Evolutionary conservation across 2,888 invertebrate genomes (phyloP).

Genomic region (Vesta saturnalis): DNA sequence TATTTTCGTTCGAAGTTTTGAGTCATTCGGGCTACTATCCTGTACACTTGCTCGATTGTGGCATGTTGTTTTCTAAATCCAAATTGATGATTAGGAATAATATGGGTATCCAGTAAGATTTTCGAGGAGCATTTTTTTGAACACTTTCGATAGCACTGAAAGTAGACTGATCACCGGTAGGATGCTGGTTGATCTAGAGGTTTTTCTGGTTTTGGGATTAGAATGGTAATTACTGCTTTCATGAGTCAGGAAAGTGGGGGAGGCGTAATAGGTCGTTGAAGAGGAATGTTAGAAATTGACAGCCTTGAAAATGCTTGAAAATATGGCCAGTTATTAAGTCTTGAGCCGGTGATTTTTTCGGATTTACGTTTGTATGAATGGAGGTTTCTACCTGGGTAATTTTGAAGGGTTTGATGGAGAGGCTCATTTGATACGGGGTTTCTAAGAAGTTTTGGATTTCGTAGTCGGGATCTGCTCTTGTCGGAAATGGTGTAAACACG

Average conservation of each 20-base stretch:
- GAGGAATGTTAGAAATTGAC: background rate
- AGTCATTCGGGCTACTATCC: background rate
- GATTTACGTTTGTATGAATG: background rate
- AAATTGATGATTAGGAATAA: no score
- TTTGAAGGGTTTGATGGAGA: no score
- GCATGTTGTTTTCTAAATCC: no score
- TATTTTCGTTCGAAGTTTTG: background rate
- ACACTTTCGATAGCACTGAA: background rate
- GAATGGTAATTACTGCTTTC: background rate
- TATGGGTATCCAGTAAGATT: background rate
- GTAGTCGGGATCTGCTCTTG: no score
- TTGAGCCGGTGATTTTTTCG: background rate
- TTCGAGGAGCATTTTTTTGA: background rate
- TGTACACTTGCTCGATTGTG: no score
- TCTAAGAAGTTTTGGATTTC: no score
- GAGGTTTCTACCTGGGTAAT: background rate
- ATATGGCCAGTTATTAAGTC: background rate
- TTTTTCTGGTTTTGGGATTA: no score
- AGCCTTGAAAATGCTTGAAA: background rate
- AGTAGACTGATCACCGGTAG: background rate
- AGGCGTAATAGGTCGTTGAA: background rate
- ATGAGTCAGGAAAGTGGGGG: background rate
- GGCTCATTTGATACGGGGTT: no score
- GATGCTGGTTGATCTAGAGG: background rate
- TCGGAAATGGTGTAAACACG: no score